These are phyloP conservation scores for Poeciliopsis paucimaculata DNA, from an alignment of 2,797 vertebrate species.

Conservation along the genomic window DNA sequence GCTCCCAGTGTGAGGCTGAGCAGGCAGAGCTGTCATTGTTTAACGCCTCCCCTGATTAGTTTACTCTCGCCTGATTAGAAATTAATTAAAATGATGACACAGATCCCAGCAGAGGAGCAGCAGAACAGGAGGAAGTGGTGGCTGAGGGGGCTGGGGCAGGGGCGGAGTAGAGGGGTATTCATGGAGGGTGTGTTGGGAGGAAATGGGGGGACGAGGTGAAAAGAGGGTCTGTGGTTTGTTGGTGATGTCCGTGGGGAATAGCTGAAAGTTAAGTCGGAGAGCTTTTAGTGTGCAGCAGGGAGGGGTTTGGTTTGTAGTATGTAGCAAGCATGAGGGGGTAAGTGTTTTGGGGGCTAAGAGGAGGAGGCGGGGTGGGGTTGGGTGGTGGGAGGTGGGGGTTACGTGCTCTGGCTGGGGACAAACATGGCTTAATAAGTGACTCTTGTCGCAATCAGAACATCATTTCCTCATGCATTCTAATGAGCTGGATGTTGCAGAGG, in stretches of 20 bases:
- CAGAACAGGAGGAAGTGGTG: constrained; percentile 65
- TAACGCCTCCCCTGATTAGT: constrained; percentile 91
- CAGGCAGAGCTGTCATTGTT: constrained; percentile 82
- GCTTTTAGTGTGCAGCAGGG: constrained; percentile 69
- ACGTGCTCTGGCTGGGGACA: constrained; percentile 69
- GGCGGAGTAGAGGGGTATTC: constrained; percentile 57
- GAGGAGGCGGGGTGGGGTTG: background rate
- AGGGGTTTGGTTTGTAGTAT: constrained; percentile 68
- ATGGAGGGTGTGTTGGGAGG: background rate
- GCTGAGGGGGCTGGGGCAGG: constrained; percentile 66
- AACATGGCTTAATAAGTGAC: constrained; percentile 80
- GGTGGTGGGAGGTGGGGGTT: constrained; percentile 39
- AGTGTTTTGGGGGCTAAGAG: constrained; percentile 66
- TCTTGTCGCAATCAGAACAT: constrained; percentile 80
- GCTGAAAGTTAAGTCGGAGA: constrained; percentile 66
- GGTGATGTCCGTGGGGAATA: constrained; percentile 61
- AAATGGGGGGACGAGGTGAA: constrained; percentile 31
- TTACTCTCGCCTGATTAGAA: constrained; percentile 91
- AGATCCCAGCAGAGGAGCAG: constrained; percentile 89
- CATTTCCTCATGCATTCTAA: constrained; percentile 79
- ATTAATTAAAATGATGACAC: constrained; percentile 96
- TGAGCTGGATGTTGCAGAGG: constrained; percentile 74
- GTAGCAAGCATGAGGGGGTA: constrained; percentile 62
- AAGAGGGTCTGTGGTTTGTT: constrained; percentile 68
- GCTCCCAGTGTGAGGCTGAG: constrained; percentile 72